These are phyloP conservation scores for Gymnoscopelus braueri DNA, from an alignment of 2,797 vertebrate species.

Conservation along the genomic window DNA sequence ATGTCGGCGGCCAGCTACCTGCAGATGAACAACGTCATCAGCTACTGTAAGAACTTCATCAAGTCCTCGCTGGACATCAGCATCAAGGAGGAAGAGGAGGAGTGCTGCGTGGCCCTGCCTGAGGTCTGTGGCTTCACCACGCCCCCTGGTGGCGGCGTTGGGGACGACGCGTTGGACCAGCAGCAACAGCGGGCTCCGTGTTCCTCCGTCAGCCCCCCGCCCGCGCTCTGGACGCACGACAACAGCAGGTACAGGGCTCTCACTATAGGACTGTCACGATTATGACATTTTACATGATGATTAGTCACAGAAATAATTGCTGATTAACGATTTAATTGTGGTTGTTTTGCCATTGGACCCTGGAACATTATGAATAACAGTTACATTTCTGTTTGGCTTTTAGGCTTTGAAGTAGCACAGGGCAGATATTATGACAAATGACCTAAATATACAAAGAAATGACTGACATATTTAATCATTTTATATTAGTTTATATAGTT, in stretches of 20 bases:
- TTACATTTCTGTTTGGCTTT: too few relatives aligned
- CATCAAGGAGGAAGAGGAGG: conserved; percentile 81
- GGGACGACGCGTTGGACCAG: conserved; percentile 68
- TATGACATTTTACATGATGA: too few relatives aligned
- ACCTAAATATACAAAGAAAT: too few relatives aligned
- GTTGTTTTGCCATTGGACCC: too few relatives aligned
- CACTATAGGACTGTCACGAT: too few relatives aligned
- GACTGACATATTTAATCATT: too few relatives aligned
- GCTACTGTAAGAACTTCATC: conserved; percentile 96
- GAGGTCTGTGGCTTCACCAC: conserved; percentile 72
- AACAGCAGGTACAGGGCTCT: conserved; percentile 24
- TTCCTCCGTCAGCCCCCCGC: conserved; percentile 74
- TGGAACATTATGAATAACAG: too few relatives aligned
- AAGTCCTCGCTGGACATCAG: conserved; percentile 97
- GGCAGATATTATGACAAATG: too few relatives aligned
- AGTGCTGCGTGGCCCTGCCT: conserved; percentile 75
- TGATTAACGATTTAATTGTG: too few relatives aligned
- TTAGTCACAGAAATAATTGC: too few relatives aligned
- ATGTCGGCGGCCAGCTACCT: conserved; percentile 98
- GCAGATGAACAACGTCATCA: conserved; percentile 98
- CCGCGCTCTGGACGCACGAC: conserved; percentile 84
- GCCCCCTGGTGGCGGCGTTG: conserved; percentile 46
- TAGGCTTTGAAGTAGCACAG: too few relatives aligned
- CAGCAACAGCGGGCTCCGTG: conserved; percentile 74
- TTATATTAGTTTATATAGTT: too few relatives aligned